Evolutionary conservation across 2,797 vertebrate genomes (phyloP).

Genomic region (Scyliorhinus canicula): DNA sequence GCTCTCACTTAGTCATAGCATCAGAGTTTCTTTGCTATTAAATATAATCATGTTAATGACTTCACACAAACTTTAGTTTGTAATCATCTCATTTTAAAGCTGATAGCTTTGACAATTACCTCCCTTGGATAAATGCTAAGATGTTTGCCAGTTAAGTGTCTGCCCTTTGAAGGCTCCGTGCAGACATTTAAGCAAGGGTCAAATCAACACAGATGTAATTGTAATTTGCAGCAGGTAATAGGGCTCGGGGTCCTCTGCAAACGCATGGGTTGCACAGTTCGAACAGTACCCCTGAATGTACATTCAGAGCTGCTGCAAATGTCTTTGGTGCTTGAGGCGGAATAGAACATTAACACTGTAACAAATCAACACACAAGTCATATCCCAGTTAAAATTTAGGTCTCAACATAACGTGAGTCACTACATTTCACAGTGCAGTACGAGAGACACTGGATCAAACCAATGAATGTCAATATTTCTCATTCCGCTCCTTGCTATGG

Average conservation of each 20-base stretch:
- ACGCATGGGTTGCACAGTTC: no score
- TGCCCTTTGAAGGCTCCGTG: background rate
- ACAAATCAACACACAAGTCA: background rate
- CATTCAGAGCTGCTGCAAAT: background rate
- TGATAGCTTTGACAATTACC: background rate
- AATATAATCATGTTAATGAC: background rate
- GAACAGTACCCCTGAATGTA: background rate
- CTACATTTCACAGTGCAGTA: background rate
- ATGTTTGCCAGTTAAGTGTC: background rate
- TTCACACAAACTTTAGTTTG: background rate
- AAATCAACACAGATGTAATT: background rate
- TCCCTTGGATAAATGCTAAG: background rate
- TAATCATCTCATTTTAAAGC: background rate
- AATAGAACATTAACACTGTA: background rate
- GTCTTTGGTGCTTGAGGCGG: background rate
- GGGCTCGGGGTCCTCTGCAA: background rate
- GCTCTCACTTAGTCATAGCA: background rate
- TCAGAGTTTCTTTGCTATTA: background rate
- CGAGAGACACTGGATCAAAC: background rate
- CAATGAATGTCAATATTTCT: background rate
- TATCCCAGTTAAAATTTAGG: background rate
- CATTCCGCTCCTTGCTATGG: background rate
- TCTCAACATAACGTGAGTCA: no score
- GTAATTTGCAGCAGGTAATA: background rate
- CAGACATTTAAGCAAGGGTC: background rate